A percentile compares a stretch with the other conserved stretches of the same genome.
Evolutionary conservation across 2,113 vertebrate species (phyloP).

Genomic region (Paradoxurus hermaphroditus): DNA sequence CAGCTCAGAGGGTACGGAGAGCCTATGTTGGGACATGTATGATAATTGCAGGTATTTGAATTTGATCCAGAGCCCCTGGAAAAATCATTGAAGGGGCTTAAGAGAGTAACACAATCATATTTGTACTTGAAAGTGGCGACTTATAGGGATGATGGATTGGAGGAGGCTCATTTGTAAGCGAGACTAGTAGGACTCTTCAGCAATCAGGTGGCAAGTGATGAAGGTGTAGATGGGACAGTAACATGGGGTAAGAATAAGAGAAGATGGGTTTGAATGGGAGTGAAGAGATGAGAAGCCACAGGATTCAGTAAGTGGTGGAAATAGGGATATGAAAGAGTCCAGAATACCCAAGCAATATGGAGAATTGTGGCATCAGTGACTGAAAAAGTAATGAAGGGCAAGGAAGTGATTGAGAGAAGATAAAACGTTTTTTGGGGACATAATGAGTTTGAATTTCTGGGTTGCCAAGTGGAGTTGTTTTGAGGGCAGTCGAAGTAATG

Average conservation of each 20-base stretch:
- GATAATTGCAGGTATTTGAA: not conserved
- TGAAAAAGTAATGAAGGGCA: not conserved
- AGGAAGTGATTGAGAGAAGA: not conserved
- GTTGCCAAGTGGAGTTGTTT: not conserved
- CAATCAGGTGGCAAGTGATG: not conserved
- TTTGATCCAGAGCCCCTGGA: not conserved
- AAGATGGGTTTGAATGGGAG: not conserved
- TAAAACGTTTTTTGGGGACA: not conserved
- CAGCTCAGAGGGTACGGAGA: rapidly evolving
- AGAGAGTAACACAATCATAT: not conserved
- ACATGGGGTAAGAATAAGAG: not conserved
- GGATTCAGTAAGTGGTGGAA: not conserved
- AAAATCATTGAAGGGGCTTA: not conserved
- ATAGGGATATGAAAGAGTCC: not conserved
- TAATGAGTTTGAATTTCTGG: not conserved
- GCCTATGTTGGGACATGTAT: not conserved
- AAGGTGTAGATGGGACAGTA: not conserved
- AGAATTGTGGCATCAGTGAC: not conserved
- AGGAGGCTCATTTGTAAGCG: not conserved
- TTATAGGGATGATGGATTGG: not conserved
- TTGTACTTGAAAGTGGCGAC: not conserved
- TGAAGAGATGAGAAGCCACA: not conserved
- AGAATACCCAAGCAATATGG: not conserved
- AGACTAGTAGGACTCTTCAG: not conserved
- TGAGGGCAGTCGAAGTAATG: not conserved